Conservation (phyloP, 1,140 invertebrate species). For the Sycophila sp. region DNA sequence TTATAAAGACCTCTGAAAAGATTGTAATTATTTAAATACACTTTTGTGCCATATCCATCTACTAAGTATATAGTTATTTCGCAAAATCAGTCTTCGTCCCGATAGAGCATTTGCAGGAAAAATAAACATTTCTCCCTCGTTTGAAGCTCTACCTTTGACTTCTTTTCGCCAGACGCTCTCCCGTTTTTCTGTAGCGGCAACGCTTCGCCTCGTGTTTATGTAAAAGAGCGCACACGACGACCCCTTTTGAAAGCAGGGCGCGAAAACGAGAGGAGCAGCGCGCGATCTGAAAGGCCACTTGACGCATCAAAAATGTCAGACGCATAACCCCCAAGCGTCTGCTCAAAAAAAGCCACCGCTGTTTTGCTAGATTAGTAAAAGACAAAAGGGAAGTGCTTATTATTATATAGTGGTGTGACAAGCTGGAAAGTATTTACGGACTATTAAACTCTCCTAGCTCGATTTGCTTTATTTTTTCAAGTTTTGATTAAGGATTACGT, state of each 20-base stretch:
- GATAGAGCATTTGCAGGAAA: neutral
- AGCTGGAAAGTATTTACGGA: neutral
- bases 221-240: slow-evolving; percentile 54
- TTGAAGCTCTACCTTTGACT: neutral
- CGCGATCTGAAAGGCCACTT: slow-evolving; percentile 51
- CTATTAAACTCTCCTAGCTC: too few relatives aligned
- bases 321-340: slow-evolving; percentile 42
- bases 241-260: slow-evolving; percentile 1
- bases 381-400: too few relatives aligned
- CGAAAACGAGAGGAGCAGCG: slow-evolving; percentile 36
- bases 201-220: slow-evolving; percentile 54
- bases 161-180: too few relatives aligned
- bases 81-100: too few relatives aligned
- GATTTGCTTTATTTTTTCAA: too few relatives aligned
- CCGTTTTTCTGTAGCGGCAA: slow-evolving; percentile 4
- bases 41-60: too few relatives aligned
- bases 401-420: neutral
- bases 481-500: too few relatives aligned
- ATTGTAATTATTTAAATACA: too few relatives aligned
- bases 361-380: slow-evolving; percentile 25
- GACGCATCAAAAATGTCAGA: slow-evolving; percentile 63
- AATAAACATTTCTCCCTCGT: neutral
- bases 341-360: slow-evolving; percentile 7
- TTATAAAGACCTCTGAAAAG: too few relatives aligned
- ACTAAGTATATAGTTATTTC: too few relatives aligned